Percentiles rank a stretch among this genome's conserved stretches.
Conservation (phyloP, 2,797 vertebrate species). For the Chelidonichthys spinosus region DNA sequence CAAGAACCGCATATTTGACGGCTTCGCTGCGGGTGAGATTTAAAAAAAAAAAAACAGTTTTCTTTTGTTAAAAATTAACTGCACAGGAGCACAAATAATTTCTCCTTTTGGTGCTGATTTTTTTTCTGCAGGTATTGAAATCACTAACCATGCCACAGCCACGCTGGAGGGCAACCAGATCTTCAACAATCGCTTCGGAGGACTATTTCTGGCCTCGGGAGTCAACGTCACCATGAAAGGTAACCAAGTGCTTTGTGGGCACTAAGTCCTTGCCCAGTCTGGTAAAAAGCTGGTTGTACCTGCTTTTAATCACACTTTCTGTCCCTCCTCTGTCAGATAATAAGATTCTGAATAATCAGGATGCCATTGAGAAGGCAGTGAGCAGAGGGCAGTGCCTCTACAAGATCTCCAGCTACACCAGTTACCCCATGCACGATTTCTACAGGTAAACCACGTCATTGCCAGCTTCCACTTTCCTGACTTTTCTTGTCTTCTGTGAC, state of each 20-base stretch:
- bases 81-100: not conserved
- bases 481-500: not conserved
- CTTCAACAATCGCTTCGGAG: slow-evolving; percentile 99
- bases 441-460: slow-evolving; percentile 89
- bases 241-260: slow-evolving; percentile 40
- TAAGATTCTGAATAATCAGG: slow-evolving; percentile 99
- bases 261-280: not conserved
- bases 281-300: not conserved
- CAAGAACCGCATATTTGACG: slow-evolving; percentile 99
- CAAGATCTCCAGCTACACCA: slow-evolving; percentile 99
- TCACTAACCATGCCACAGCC: slow-evolving; percentile 98
- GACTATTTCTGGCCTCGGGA: slow-evolving; percentile 97
- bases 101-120: not conserved
- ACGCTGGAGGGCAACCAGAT: slow-evolving; percentile 99
- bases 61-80: no score
- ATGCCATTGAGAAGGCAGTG: slow-evolving; percentile 99
- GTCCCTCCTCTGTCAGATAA: slow-evolving; percentile 87
- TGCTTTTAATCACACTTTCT: not conserved
- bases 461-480: not conserved
- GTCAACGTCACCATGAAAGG: slow-evolving; percentile 99
- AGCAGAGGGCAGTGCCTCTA: slow-evolving; percentile 99
- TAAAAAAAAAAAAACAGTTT: no score
- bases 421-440: slow-evolving; percentile 99
- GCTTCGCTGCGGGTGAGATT: slow-evolving; percentile 93
- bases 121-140: slow-evolving; percentile 92